These are phyloP conservation scores for Nebria brevicollis DNA, from an alignment of 2,888 invertebrate species.

Conservation along the genomic window DNA sequence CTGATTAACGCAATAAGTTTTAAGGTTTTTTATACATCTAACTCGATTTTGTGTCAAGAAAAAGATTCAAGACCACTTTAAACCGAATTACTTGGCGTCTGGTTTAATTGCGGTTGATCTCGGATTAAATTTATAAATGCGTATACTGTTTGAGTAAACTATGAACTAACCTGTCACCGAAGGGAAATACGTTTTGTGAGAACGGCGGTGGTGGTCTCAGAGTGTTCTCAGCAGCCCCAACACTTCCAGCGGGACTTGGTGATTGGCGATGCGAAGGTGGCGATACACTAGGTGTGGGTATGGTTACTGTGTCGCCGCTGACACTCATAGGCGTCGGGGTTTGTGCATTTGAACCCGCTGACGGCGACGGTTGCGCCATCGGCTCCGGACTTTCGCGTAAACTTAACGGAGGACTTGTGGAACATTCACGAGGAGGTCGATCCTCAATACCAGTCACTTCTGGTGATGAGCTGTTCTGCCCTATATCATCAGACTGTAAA, in stretches of 20 bases:
- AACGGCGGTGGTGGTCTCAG: conserved; percentile 64
- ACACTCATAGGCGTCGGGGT: conserved; percentile 59
- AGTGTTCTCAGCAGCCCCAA: conserved; percentile 8
- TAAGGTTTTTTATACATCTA: too few species aligned
- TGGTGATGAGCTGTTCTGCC: conserved; percentile 16
- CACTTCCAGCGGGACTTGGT: conserved; percentile 24
- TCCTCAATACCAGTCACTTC: conserved; percentile 52
- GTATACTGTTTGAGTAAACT: neutral
- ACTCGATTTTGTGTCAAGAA: too few species aligned
- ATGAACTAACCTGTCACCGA: conserved; percentile 66
- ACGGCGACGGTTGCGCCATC: conserved; percentile 4
- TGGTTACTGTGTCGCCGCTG: conserved; percentile 60
- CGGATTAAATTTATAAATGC: too few species aligned
- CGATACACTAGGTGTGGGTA: conserved; percentile 59
- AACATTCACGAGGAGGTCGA: conserved; percentile 46
- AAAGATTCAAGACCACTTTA: too few species aligned
- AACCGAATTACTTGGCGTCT: too few species aligned
- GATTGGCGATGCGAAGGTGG: conserved; percentile 60
- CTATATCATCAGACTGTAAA: conserved; percentile 14
- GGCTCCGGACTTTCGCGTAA: conserved; percentile 31
- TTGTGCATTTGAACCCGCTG: conserved; percentile 57
- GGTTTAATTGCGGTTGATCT: too few species aligned
- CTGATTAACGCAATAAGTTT: too few species aligned
- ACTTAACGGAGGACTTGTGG: conserved; percentile 23
- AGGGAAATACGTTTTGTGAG: conserved; percentile 75